Percentiles rank a stretch among this genome's conserved stretches.
phyloP scores from a whole-genome alignment of 1,140 invertebrate species.

The Papilio polytes region DNA sequence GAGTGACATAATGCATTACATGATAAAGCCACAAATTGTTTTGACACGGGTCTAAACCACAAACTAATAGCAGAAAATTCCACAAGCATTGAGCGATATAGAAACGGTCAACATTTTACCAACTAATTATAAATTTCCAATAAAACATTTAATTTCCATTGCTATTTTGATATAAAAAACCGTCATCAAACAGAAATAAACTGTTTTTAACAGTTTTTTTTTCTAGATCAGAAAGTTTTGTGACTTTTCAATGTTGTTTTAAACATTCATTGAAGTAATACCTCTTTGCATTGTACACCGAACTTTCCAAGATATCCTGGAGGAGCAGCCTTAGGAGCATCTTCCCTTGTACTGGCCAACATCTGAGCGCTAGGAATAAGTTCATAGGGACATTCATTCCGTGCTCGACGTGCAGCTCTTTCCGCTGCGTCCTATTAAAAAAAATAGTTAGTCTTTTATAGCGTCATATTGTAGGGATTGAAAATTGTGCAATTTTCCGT shows the following conservation, averaged over 20 bases:
- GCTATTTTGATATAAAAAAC: neutral
- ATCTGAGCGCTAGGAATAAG: conserved; percentile 57
- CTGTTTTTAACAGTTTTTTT: too few species aligned
- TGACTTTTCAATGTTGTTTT: neutral
- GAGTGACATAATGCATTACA: neutral
- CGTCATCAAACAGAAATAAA: neutral
- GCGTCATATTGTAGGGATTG: neutral
- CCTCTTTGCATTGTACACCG: conserved; percentile 71
- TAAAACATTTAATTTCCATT: neutral
- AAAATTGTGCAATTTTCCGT: conserved; percentile 8
- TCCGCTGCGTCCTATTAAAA: conserved; percentile 56
- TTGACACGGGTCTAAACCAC: neutral
- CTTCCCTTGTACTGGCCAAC: conserved; percentile 46
- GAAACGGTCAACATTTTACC: neutral
- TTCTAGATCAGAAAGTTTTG: neutral
- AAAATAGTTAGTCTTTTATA: neutral
- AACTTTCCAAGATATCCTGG: conserved; percentile 72
- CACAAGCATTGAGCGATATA: neutral
- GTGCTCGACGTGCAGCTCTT: conserved; percentile 61
- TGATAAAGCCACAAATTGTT: conserved; percentile 17
- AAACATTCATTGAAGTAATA: conserved; percentile 40
- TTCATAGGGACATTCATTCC: conserved; percentile 67
- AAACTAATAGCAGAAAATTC: neutral
- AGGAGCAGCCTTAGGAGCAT: conserved; percentile 47
- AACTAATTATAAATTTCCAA: neutral